These are phyloP conservation scores for Psammodynastes pulverulentus DNA, from an alignment of 2,113 vertebrate genomes.

Conservation along the genomic window DNA sequence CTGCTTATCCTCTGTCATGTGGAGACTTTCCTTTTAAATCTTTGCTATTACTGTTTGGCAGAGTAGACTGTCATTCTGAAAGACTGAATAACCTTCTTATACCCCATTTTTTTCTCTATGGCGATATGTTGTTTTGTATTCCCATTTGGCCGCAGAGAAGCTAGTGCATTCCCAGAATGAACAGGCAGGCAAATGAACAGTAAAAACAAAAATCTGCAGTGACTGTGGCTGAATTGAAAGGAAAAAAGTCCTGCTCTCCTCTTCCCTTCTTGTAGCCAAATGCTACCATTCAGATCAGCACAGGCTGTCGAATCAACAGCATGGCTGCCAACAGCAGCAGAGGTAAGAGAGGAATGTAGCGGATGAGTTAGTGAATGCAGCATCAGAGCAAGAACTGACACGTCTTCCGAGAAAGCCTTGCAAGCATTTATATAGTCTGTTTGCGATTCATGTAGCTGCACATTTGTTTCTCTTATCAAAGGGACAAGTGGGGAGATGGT, in stretches of 20 bases:
- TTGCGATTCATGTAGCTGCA: neutral
- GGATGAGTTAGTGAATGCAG: neutral
- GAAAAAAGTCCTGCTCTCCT: neutral
- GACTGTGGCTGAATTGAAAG: neutral
- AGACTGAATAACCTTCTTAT: neutral
- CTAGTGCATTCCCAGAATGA: neutral
- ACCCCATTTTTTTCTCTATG: neutral
- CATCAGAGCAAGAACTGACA: neutral
- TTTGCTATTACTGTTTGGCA: neutral
- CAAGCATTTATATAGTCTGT: neutral
- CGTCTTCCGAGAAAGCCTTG: accelerated
- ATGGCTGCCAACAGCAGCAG: accelerated
- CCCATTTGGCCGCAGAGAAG: neutral
- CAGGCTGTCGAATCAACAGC: neutral
- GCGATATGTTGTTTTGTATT: neutral
- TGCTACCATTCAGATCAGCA: neutral
- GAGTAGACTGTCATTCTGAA: neutral
- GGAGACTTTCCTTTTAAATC: neutral
- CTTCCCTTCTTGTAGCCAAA: neutral
- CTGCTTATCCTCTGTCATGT: accelerated
- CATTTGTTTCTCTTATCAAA: neutral
- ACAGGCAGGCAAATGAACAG: neutral
- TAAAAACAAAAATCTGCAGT: neutral
- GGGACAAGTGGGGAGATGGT: neutral
- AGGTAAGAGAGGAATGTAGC: neutral